phyloP scores from a whole-genome alignment of 2,888 invertebrate species.

The Sminthurinus aureus region DNA sequence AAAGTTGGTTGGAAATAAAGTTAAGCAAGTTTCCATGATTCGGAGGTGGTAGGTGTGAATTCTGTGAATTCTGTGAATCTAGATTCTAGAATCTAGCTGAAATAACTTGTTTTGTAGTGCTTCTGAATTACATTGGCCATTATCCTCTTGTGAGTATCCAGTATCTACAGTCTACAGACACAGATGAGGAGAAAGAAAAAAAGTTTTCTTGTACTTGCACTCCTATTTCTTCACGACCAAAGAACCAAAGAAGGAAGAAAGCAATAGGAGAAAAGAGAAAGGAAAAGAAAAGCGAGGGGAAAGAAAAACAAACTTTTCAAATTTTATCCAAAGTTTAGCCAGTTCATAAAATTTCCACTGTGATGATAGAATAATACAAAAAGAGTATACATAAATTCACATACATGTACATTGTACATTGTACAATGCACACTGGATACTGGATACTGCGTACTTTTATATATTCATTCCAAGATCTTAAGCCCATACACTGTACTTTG shows the following conservation, averaged over 20 bases:
- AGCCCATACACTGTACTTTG: neutral
- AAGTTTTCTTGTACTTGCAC: constrained; percentile 26
- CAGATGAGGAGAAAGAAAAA: neutral
- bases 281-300: neutral
- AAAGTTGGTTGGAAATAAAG: constrained; percentile 11
- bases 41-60: constrained; percentile 28
- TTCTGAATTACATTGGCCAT: constrained; percentile 24
- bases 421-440: neutral
- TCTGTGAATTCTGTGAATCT: no score
- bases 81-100: constrained; percentile 24
- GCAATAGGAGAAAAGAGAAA: neutral
- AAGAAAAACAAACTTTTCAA: constrained; percentile 32
- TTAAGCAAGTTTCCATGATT: neutral
- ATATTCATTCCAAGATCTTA: neutral
- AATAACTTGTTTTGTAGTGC: constrained; percentile 36
- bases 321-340: constrained; percentile 38
- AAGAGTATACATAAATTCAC: no score
- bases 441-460: neutral
- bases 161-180: no score
- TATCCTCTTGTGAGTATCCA: constrained; percentile 24
- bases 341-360: constrained; percentile 6
- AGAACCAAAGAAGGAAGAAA: no score
- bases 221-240: constrained; percentile 9
- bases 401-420: neutral
- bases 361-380: no score